Percentiles rank a stretch among this genome's conserved stretches.
phyloP scores from a whole-genome alignment of 2,888 invertebrate genomes.

The Pilophorus perplexus region DNA sequence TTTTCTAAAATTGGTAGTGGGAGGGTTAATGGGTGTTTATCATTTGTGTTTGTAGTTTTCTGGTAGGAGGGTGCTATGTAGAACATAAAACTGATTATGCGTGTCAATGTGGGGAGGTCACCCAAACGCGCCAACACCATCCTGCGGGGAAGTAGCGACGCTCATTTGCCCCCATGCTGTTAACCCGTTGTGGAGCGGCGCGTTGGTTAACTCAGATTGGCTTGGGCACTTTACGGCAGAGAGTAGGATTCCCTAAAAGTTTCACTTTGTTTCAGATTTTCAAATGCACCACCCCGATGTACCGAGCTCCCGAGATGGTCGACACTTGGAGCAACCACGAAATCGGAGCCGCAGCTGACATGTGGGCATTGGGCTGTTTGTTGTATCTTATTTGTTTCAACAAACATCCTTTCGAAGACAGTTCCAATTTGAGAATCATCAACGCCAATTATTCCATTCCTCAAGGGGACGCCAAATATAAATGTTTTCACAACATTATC shows the following conservation, averaged over 20 bases:
- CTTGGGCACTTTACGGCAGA: too few relatives aligned
- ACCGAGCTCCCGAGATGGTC: conserved; percentile 96
- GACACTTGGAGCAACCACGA: conserved; percentile 95
- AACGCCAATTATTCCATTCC: conserved; percentile 92
- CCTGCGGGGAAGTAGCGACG: too few relatives aligned
- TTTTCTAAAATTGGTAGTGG: too few relatives aligned
- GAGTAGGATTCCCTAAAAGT: conserved; percentile 15
- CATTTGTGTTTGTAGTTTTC: too few relatives aligned
- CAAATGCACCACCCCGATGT: conserved; percentile 86
- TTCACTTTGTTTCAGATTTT: conserved; percentile 59
- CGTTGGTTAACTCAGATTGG: too few relatives aligned
- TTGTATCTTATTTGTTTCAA: conserved; percentile 88
- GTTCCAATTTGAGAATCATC: conserved; percentile 87
- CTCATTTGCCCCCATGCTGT: too few relatives aligned
- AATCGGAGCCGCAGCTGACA: conserved; percentile 85
- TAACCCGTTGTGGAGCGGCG: too few relatives aligned
- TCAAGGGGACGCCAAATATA: conserved; percentile 72
- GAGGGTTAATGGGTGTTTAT: too few relatives aligned
- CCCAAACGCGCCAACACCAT: too few relatives aligned
- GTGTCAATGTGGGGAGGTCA: too few relatives aligned
- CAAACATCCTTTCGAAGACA: conserved; percentile 95
- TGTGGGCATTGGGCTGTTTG: conserved; percentile 97
- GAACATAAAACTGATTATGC: too few relatives aligned
- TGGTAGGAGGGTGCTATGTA: too few relatives aligned
- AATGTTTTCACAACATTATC: conserved; percentile 67